Conservation (phyloP, 1,140 invertebrate genomes). For the Bradysia coprophila region DNA sequence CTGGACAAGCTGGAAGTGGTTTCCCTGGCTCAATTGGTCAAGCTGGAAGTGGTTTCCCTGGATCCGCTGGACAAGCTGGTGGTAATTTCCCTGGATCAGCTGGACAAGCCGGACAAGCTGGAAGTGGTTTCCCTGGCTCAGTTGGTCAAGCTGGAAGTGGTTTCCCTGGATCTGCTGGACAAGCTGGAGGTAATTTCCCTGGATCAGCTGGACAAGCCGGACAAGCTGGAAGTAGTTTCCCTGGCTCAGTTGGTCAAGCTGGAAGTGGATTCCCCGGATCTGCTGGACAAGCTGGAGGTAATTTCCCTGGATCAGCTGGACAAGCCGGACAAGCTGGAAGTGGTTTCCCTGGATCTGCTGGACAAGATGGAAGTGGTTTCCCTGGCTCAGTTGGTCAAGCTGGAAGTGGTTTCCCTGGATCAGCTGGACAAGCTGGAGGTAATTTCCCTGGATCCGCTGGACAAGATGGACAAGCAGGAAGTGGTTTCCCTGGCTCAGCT, state of each 20-base stretch:
- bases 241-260: neutral
- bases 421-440: neutral
- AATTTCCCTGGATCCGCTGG: neutral
- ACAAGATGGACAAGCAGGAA: neutral
- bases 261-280: neutral
- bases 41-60: no score
- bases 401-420: neutral
- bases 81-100: no score
- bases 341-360: no score
- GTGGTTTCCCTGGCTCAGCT: constrained; percentile 7
- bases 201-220: neutral
- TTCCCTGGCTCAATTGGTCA: no score
- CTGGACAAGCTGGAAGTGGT: no score
- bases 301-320: neutral
- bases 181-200: no score
- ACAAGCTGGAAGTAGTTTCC: neutral
- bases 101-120: no score
- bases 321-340: neutral
- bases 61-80: no score
- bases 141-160: no score
- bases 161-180: no score
- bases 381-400: neutral
- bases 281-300: neutral
- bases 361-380: neutral
- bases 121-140: no score